Percentiles rank a stretch among this genome's conserved stretches.
These are phyloP conservation scores for Lasioglossum zephyrum DNA, from an alignment of 2,888 invertebrate genomes.

Conservation along the genomic window DNA sequence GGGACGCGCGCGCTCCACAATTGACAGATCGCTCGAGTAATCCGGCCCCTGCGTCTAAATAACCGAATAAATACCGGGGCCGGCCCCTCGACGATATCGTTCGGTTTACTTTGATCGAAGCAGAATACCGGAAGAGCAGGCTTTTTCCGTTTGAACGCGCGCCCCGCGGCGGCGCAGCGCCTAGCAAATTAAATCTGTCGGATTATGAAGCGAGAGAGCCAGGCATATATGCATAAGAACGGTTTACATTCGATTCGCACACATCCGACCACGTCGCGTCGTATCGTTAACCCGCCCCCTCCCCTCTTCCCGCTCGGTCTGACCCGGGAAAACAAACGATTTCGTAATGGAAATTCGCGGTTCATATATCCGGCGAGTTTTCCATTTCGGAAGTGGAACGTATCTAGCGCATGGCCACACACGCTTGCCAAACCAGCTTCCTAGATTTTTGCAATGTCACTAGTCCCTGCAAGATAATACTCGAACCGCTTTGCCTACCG, in stretches of 20 bases:
- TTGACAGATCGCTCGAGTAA: conserved; percentile 21
- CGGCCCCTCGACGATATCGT: conserved; percentile 14
- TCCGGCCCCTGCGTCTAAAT: conserved; percentile 12
- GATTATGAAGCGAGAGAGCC: conserved; percentile 62
- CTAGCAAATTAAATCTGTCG: conserved; percentile 69
- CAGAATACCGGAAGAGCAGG: background rate
- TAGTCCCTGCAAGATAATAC: background rate
- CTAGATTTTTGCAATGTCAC: background rate
- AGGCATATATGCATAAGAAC: conserved; percentile 65
- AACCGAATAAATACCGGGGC: conserved; percentile 8
- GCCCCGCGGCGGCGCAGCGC: conserved; percentile 22
- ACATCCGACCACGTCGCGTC: conserved; percentile 34
- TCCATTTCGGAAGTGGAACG: background rate
- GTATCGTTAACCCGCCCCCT: conserved; percentile 61
- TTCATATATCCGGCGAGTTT: conserved; percentile 58
- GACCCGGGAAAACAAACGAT: conserved; percentile 62
- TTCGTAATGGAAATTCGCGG: conserved; percentile 70
- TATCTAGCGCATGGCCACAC: background rate
- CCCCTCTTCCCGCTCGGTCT: background rate
- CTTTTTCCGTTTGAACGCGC: background rate
- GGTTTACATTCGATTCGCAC: conserved; percentile 70
- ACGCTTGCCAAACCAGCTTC: background rate
- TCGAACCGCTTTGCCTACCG: background rate
- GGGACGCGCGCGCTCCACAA: background rate
- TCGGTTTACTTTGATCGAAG: conserved; percentile 25